A percentile compares a stretch with the other conserved stretches of the same genome.
Conservation (phyloP, 2,797 vertebrate species). For the Siniperca undulata region DNA sequence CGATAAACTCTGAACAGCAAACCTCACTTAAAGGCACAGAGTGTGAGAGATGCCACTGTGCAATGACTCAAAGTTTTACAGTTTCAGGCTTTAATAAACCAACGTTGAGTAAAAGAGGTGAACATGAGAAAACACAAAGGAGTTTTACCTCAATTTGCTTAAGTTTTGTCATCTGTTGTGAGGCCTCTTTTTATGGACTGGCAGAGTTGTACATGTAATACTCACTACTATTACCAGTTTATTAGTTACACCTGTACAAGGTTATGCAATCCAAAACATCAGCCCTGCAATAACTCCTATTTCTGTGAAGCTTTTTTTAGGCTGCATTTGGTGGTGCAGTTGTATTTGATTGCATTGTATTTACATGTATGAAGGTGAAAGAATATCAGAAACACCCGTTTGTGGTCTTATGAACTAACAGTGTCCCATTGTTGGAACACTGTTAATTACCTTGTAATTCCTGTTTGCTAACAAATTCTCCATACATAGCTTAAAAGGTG, state of each 20-base stretch:
- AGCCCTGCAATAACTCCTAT: background rate
- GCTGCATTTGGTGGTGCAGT: background rate
- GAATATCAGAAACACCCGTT: background rate
- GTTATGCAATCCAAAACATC: background rate
- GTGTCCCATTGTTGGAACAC: too few species aligned
- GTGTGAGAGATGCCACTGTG: slow-evolving; percentile 14
- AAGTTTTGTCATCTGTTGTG: slow-evolving; percentile 14
- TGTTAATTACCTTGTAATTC: too few species aligned
- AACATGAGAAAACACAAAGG: background rate
- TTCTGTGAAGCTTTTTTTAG: background rate
- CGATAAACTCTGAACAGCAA: slow-evolving; percentile 44
- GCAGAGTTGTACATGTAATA: background rate
- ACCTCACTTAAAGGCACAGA: slow-evolving; percentile 18
- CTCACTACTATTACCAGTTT: background rate
- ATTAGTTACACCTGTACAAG: slow-evolving; percentile 1
- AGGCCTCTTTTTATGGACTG: slow-evolving; percentile 4
- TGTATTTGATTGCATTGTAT: background rate
- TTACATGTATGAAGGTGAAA: background rate
- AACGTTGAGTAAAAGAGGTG: background rate
- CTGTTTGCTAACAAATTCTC: background rate
- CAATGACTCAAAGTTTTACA: background rate
- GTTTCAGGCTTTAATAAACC: background rate
- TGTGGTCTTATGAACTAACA: background rate
- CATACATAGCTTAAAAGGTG: too few species aligned
- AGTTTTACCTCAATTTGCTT: background rate